phyloP scores from a whole-genome alignment of 2,113 vertebrate species.

The Apistogramma diplotaenia region DNA sequence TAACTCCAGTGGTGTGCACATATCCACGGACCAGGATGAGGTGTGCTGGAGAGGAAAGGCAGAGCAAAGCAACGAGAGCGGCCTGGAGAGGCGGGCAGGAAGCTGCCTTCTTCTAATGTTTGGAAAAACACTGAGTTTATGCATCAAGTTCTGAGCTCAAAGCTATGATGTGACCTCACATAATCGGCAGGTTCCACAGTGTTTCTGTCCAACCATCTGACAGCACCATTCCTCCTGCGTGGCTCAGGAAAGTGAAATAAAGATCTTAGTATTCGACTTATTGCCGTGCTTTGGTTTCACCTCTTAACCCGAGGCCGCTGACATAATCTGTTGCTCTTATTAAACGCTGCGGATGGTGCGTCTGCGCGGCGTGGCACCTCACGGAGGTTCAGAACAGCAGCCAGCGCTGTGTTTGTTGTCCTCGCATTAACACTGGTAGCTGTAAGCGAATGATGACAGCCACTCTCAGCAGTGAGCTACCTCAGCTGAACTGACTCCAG shows the following conservation, averaged over 20 bases:
- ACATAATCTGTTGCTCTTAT: neutral
- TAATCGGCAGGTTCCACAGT: constrained; percentile 18
- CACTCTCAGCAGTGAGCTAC: constrained; percentile 51
- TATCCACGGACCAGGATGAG: constrained; percentile 33
- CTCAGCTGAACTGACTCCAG: neutral
- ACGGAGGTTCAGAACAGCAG: constrained; percentile 13
- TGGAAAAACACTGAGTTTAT: constrained; percentile 4
- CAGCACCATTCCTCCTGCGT: neutral
- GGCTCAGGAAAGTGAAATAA: constrained; percentile 2
- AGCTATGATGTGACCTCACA: neutral
- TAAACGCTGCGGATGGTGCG: neutral
- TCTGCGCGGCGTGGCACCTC: neutral
- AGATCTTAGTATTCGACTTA: neutral
- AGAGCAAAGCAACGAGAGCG: constrained; percentile 34
- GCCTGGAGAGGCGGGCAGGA: constrained; percentile 39
- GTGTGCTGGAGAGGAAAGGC: constrained; percentile 16
- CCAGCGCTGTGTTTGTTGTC: constrained; percentile 23
- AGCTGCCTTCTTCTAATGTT: constrained; percentile 35
- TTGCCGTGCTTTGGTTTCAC: neutral
- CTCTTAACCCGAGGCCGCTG: neutral
- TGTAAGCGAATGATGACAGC: constrained; percentile 48
- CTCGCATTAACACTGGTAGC: constrained; percentile 12
- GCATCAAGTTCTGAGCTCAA: neutral
- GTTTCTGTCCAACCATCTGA: constrained; percentile 9
- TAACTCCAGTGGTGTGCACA: constrained; percentile 64